These are phyloP conservation scores for Phoenicopterus ruber DNA, from an alignment of 2,113 vertebrate genomes.

Conservation along the genomic window DNA sequence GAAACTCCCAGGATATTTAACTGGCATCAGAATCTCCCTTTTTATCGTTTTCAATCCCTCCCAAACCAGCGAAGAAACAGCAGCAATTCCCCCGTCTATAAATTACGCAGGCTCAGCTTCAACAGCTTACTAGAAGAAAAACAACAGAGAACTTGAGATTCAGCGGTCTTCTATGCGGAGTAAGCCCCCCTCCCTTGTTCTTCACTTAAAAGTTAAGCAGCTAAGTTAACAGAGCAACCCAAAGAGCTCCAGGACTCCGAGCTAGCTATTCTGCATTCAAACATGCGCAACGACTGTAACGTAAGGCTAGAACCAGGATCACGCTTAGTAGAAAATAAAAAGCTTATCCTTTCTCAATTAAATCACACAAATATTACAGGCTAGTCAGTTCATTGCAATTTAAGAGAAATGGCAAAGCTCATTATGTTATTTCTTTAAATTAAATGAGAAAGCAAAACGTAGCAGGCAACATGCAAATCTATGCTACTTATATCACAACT, in stretches of 20 bases:
- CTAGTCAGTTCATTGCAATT: slow-evolving; percentile 29
- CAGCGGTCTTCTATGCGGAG: not conserved
- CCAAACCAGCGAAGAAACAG: not conserved
- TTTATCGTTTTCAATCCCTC: not conserved
- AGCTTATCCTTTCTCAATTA: slow-evolving; percentile 10
- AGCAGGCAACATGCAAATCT: slow-evolving; percentile 71
- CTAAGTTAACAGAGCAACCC: not conserved
- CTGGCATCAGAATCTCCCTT: not conserved
- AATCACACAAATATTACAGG: slow-evolving; percentile 28
- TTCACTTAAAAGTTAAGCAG: not conserved
- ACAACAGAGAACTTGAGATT: not conserved
- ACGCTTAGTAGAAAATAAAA: not conserved
- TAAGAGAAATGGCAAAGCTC: slow-evolving; percentile 42
- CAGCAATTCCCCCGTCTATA: not conserved
- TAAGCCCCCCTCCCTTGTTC: not conserved
- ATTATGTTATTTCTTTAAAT: not conserved
- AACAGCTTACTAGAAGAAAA: not conserved
- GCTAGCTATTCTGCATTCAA: not conserved
- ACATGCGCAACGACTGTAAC: not conserved
- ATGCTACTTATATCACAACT: slow-evolving; percentile 65
- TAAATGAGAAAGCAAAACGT: slow-evolving; percentile 68
- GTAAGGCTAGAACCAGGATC: not conserved
- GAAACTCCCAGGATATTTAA: not conserved
- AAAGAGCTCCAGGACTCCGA: not conserved
- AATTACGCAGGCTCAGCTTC: not conserved